Evolutionary conservation across 2,113 vertebrate species (phyloP).

Genomic region (Anthoscopus minutus): DNA sequence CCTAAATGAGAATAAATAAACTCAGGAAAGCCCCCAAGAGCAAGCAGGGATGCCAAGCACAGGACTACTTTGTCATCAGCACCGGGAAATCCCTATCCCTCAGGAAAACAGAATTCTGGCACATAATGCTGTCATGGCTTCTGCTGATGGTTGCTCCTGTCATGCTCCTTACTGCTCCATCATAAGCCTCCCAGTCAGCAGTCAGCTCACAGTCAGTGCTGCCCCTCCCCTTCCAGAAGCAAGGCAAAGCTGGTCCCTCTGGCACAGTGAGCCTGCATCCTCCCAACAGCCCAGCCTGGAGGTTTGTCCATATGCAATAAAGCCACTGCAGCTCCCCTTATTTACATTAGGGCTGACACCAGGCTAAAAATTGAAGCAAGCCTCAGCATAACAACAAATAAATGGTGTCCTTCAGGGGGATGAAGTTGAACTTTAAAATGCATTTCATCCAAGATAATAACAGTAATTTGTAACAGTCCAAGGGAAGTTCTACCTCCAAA

Average conservation of each 20-base stretch:
- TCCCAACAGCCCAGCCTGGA: not conserved
- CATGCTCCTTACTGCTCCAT: not conserved
- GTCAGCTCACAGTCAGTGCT: not conserved
- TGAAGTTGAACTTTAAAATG: not conserved
- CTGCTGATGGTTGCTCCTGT: not conserved
- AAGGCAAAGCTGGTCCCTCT: not conserved
- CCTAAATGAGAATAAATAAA: not conserved
- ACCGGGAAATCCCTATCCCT: not conserved
- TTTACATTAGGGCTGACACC: not conserved
- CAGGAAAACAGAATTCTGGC: not conserved
- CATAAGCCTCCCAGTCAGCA: not conserved
- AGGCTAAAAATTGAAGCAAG: not conserved
- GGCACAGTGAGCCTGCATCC: accelerated
- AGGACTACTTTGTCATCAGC: not conserved
- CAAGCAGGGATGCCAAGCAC: not conserved
- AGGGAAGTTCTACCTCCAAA: not conserved
- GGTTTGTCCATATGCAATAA: not conserved
- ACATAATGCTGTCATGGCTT: accelerated
- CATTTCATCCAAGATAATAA: not conserved
- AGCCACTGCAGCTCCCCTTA: not conserved
- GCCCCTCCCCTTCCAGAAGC: not conserved
- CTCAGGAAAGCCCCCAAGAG: not conserved
- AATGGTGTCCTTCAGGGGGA: not conserved
- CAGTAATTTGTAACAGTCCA: not conserved
- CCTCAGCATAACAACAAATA: not conserved